Percentiles rank a stretch among this genome's conserved stretches.
These are phyloP conservation scores for Melanotaenia boesemani DNA, from an alignment of 2,797 vertebrate species.

Conservation along the genomic window DNA sequence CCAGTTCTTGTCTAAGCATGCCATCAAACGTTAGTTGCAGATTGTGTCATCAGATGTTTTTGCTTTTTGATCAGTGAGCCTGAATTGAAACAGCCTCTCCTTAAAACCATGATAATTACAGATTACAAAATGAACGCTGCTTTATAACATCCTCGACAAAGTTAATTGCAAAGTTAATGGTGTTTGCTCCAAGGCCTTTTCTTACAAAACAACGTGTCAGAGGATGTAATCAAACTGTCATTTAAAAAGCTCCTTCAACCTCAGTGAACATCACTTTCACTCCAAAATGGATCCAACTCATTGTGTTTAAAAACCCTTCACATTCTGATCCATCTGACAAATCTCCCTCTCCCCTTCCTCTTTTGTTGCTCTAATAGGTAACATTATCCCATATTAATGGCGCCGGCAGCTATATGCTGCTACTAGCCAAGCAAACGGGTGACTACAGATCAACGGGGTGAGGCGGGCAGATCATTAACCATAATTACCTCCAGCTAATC, in stretches of 20 bases:
- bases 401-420: constrained; percentile 71
- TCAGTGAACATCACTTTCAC: constrained; percentile 44
- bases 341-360: constrained; percentile 67
- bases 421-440: constrained; percentile 78
- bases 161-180: constrained; percentile 45
- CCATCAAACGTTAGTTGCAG: background rate
- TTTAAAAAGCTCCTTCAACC: constrained; percentile 67
- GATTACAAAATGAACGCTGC: constrained; percentile 10
- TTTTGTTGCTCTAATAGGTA: constrained; percentile 78
- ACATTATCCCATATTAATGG: constrained; percentile 80
- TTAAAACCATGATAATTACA: background rate
- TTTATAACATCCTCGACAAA: constrained; percentile 1
- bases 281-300: constrained; percentile 62
- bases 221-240: constrained; percentile 60
- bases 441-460: constrained; percentile 84
- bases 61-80: constrained; percentile 10
- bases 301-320: constrained; percentile 52
- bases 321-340: constrained; percentile 66
- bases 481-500: constrained; percentile 90
- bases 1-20: background rate
- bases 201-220: constrained; percentile 54
- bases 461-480: constrained; percentile 88
- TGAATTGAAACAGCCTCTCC: constrained; percentile 10
- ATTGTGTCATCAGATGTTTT: constrained; percentile 11
- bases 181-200: constrained; percentile 46